phyloP scores from a whole-genome alignment of 2,113 vertebrate genomes.

The Trogon melanurus region DNA sequence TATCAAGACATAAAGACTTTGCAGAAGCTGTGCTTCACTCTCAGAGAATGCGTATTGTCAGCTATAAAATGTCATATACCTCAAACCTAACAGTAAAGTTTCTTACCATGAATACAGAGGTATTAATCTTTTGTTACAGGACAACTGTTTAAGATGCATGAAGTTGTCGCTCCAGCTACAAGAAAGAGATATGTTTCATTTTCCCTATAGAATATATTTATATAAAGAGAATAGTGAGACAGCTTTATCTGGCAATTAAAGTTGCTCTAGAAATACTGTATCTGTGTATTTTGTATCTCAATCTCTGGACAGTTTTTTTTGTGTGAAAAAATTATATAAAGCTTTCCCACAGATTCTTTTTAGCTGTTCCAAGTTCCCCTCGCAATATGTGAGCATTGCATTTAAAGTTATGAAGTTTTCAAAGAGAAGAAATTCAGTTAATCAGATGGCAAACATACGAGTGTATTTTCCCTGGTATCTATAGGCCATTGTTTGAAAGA shows the following conservation, averaged over 20 bases:
- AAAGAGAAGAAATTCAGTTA: neutral
- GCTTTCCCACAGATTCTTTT: neutral
- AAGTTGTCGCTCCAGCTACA: neutral
- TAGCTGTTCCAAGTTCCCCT: neutral
- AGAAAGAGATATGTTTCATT: neutral
- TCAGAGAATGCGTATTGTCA: neutral
- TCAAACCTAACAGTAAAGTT: conserved; percentile 2
- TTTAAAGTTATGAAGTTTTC: neutral
- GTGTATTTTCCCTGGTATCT: neutral
- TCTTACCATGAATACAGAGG: neutral
- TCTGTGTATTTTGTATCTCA: neutral
- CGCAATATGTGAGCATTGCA: neutral
- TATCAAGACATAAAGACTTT: conserved; percentile 1
- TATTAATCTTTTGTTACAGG: conserved; percentile 17
- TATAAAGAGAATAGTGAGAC: neutral
- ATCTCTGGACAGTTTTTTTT: neutral
- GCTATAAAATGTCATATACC: neutral
- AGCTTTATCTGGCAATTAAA: neutral
- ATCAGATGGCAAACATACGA: neutral
- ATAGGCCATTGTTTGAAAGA: neutral
- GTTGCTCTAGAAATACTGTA: neutral
- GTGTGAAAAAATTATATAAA: neutral
- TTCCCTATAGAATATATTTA: neutral
- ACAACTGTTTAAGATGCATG: neutral
- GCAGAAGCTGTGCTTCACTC: neutral